Evolutionary conservation across 2,888 invertebrate genomes (phyloP), one percentile per base, ranked within the genome.

Genomic region (Amblyteles armatorius): DNA sequence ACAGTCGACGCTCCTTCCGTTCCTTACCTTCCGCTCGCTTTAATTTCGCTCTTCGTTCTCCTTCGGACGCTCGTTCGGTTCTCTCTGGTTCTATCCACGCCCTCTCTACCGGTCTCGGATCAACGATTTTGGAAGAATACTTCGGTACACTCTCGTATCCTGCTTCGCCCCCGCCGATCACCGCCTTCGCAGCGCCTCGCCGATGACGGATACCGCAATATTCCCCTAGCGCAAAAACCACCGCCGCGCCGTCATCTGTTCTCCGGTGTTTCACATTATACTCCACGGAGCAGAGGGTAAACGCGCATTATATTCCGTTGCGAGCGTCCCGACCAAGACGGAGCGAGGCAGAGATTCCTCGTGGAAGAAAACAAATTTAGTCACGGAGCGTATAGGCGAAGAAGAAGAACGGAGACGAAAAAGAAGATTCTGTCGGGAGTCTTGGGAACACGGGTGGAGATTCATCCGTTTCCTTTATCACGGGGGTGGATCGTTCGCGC

Each of bases 1-100:
- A 88, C 88, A 88, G 89, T 88, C 87, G 88, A 85, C 88, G 86
- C 84, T 81, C 85, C 85, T 65, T 52, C 82, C 78, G 82, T 71
- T 50, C 68, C 73, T 74, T 79, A 50, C 73, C 72, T 73, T 65
- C 79, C 83, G 69, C 65, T 78, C 74, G 67, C 63, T 83, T 82
- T 67, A 69, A 40, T 68, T 69, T 48, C 57, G 13, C 36, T 26
- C 76, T 71, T 63, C 52, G 60, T 76, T 69, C 67, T 69, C 67
- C 29, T 52, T 36, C 36, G 5, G 50, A 36, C 16, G 9, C 50
- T 40, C 65, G 5, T 55, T 71, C 63, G 36, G 2, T 60, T 57
- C 16, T 22, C 63, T 44, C 19, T 19, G 26, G 3, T 48, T 40
- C 22, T 26, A 13, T 55, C 36, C 22, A 13, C n/a, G 13, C 60